phyloP scores from a whole-genome alignment of 2,113 vertebrate genomes.

The Otocyon megalotis region DNA sequence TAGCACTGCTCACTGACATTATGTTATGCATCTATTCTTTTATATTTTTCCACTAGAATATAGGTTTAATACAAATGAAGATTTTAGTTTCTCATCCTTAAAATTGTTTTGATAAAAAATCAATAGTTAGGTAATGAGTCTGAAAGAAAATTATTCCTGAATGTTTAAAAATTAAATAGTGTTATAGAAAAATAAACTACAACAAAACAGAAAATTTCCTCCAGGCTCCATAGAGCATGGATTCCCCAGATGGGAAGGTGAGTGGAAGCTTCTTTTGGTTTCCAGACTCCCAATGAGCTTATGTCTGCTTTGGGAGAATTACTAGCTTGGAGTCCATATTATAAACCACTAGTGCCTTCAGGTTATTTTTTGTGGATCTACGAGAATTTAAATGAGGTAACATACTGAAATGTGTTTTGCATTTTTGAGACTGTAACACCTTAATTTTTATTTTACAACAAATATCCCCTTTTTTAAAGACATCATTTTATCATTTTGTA shows the following conservation, averaged over 20 bases:
- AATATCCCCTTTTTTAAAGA: background rate
- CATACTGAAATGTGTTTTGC: background rate
- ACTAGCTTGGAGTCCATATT: background rate
- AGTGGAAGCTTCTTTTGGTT: background rate
- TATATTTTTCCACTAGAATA: background rate
- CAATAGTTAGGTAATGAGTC: background rate
- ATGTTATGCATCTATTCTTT: background rate
- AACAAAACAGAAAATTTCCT: background rate
- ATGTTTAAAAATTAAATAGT: background rate
- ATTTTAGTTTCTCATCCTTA: background rate
- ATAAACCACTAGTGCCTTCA: background rate
- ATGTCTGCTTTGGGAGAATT: background rate
- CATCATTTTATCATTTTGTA: background rate
- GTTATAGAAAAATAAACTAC: background rate
- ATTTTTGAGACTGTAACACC: background rate
- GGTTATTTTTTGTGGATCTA: background rate
- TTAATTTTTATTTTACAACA: background rate
- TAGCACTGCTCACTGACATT: background rate
- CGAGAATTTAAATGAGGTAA: background rate
- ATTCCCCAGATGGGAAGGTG: background rate
- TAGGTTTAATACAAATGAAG: background rate
- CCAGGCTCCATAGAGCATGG: background rate
- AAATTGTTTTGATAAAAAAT: background rate
- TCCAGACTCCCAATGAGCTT: background rate
- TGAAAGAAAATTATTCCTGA: background rate